phyloP scores from a whole-genome alignment of 2,888 invertebrate genomes.

The Aplocera efformata region DNA sequence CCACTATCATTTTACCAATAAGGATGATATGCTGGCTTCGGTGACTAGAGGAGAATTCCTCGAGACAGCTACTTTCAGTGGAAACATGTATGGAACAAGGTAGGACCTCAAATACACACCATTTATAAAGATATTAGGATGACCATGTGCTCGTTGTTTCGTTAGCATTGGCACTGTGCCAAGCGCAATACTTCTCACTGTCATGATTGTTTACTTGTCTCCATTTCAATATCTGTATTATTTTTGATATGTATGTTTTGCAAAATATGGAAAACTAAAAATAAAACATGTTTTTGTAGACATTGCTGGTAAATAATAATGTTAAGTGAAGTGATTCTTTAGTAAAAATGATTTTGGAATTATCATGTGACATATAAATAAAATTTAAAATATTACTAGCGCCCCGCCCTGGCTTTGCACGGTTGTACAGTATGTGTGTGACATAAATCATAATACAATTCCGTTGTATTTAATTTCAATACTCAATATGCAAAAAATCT shows the following conservation, averaged over 20 bases:
- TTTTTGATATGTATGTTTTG: slow-evolving; percentile 18
- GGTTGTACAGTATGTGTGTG: too few relatives aligned
- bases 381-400: too few relatives aligned
- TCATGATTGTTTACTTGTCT: slow-evolving; percentile 53
- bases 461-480: too few relatives aligned
- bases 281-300: slow-evolving; percentile 3
- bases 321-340: too few relatives aligned
- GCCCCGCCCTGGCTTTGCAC: too few relatives aligned
- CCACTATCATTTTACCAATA: slow-evolving; percentile 93
- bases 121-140: slow-evolving; percentile 27
- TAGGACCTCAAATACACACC: slow-evolving; percentile 48
- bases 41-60: slow-evolving; percentile 92
- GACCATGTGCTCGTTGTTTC: slow-evolving; percentile 71
- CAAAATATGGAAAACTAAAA: slow-evolving; percentile 5
- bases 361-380: too few relatives aligned
- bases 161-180: slow-evolving; percentile 55
- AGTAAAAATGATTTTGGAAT: too few relatives aligned
- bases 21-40: slow-evolving; percentile 87
- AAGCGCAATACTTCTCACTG: slow-evolving; percentile 45
- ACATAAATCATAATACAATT: too few relatives aligned
- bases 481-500: too few relatives aligned
- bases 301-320: slow-evolving; percentile 1
- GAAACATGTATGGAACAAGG: slow-evolving; percentile 98
- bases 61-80: slow-evolving; percentile 94
- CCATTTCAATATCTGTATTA: slow-evolving; percentile 15